phyloP scores from a whole-genome alignment of 2,113 vertebrate species.

The Epinephelus lanceolatus region DNA sequence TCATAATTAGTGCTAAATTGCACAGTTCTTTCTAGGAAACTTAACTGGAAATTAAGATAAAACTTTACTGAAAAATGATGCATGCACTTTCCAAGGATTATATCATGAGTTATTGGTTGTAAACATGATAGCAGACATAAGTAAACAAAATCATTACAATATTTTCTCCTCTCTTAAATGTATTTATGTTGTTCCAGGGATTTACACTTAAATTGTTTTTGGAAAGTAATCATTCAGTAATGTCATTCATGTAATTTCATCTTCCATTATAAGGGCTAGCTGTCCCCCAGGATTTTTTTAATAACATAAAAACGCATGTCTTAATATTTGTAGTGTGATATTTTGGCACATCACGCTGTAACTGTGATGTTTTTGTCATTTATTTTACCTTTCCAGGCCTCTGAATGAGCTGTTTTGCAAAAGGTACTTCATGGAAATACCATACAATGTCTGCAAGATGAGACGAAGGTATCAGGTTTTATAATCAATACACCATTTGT shows the following conservation, averaged over 20 bases:
- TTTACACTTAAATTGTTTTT: background rate
- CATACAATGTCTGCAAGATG: slow-evolving; percentile 92
- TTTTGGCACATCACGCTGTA: background rate
- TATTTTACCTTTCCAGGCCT: slow-evolving; percentile 81
- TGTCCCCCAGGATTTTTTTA: background rate
- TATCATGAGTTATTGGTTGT: background rate
- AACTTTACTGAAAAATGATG: background rate
- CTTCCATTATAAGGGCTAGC: background rate
- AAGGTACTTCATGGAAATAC: slow-evolving; percentile 92
- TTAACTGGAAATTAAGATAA: background rate
- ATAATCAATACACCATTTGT: background rate
- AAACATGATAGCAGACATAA: background rate
- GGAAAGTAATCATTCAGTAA: background rate
- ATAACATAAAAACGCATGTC: background rate
- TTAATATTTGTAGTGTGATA: background rate
- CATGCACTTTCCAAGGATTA: background rate
- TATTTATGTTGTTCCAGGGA: background rate
- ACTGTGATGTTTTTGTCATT: background rate
- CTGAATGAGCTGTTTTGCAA: slow-evolving; percentile 89
- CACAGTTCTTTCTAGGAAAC: background rate
- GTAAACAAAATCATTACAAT: background rate
- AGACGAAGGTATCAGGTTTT: slow-evolving; percentile 85
- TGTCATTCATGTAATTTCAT: too few species aligned
- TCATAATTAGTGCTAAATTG: background rate
- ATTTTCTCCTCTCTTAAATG: background rate